phyloP scores from a whole-genome alignment of 2,113 vertebrate species.

The Fregata magnificens region DNA sequence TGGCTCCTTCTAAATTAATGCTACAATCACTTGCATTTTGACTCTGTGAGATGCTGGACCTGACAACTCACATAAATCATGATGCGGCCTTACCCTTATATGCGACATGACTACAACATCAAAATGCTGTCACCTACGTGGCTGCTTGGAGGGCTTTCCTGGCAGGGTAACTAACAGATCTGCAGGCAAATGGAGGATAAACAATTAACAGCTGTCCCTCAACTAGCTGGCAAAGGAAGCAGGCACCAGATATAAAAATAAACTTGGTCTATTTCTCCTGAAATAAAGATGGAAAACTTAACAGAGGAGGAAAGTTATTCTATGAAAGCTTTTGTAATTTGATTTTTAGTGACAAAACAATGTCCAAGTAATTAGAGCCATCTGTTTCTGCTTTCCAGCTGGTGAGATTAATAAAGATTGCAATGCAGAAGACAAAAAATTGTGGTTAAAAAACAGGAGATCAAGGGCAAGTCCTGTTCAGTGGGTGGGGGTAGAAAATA shows the following conservation, averaged over 20 bases:
- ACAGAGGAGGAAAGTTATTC: neutral
- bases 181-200: neutral
- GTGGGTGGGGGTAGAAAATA: neutral
- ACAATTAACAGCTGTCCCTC: neutral
- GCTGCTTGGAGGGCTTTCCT: neutral
- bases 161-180: neutral
- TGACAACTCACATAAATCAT: neutral
- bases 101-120: neutral
- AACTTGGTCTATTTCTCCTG: neutral
- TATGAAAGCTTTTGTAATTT: neutral
- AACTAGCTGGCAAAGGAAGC: neutral
- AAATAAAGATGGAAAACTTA: neutral
- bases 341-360: neutral
- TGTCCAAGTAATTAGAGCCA: neutral
- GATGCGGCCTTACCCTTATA: neutral
- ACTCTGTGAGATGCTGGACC: neutral
- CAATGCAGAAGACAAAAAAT: neutral
- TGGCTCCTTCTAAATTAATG: neutral
- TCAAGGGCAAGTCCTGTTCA: neutral
- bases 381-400: neutral
- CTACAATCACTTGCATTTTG: neutral
- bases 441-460: neutral
- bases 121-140: neutral
- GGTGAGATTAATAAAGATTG: neutral
- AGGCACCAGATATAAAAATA: neutral